phyloP scores from a whole-genome alignment of 1,140 invertebrate genomes.

The Andrena cerasifolii region DNA sequence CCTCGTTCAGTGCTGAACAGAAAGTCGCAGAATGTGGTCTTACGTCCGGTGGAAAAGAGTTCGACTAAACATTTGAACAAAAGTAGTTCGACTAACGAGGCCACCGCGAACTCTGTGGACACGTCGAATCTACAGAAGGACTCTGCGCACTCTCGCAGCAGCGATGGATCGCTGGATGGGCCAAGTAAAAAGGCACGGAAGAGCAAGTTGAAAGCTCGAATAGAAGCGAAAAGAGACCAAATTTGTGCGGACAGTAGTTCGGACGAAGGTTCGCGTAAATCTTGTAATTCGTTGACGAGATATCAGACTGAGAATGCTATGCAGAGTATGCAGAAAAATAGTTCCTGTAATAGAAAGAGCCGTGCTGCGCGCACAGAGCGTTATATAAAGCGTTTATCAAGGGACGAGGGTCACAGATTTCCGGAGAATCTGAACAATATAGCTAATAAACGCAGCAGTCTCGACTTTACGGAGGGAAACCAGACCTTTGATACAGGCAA shows the following conservation, averaged over 20 bases:
- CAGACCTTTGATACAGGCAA: slow-evolving; percentile 41
- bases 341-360: slow-evolving; percentile 82
- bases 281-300: slow-evolving; percentile 85
- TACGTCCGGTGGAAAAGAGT: slow-evolving; percentile 47
- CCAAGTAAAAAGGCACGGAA: slow-evolving; percentile 83
- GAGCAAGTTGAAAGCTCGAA: slow-evolving; percentile 85
- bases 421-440: slow-evolving; percentile 56
- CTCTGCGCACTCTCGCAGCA: slow-evolving; percentile 71
- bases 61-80: neutral
- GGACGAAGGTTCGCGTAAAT: slow-evolving; percentile 87
- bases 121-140: slow-evolving; percentile 26
- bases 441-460: slow-evolving; percentile 11
- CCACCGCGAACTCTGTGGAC: slow-evolving; percentile 6
- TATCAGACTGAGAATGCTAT: slow-evolving; percentile 86
- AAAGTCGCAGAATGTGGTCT: slow-evolving; percentile 28
- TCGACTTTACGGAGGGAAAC: slow-evolving; percentile 39
- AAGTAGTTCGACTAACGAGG: neutral
- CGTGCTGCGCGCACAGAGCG: slow-evolving; percentile 89
- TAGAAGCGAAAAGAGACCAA: slow-evolving; percentile 85
- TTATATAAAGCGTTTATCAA: slow-evolving; percentile 88
- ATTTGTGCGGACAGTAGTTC: slow-evolving; percentile 86
- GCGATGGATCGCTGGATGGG: slow-evolving; percentile 82
- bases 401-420: slow-evolving; percentile 83
- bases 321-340: slow-evolving; percentile 73
- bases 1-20: slow-evolving; percentile 20